Percentiles rank a stretch among this genome's conserved stretches.
Conservation (phyloP, 92 coral and sea anemone genomes). For the Metridium senile region DNA sequence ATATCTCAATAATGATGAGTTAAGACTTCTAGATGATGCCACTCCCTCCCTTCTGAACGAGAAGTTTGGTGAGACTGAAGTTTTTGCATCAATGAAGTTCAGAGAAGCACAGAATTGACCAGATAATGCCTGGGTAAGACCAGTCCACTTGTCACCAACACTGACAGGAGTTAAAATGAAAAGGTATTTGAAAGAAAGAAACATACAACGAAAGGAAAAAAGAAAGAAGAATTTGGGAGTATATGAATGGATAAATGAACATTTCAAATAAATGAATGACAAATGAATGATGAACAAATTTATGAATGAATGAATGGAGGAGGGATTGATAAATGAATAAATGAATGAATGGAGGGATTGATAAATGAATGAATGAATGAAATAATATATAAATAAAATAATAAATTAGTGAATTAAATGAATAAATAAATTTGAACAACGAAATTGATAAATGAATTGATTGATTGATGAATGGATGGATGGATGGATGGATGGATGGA, state of each 20-base stretch:
- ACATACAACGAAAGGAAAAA: neutral
- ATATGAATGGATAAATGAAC: no score
- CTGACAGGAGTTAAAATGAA: constrained; percentile 47
- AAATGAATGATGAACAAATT: no score
- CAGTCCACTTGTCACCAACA: constrained; percentile 91
- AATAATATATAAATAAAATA: no score
- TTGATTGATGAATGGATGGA: no score
- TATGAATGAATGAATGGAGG: no score
- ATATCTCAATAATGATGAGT: constrained; percentile 73
- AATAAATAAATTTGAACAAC: neutral
- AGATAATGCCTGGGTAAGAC: constrained; percentile 89
- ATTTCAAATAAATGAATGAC: no score
- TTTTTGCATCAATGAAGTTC: constrained; percentile 90
- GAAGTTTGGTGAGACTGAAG: constrained; percentile 78
- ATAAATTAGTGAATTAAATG: no score
- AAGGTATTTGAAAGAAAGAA: neutral
- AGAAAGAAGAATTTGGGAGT: no score
- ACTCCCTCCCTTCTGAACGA: constrained; percentile 90
- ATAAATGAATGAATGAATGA: no score
- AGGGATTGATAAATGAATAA: no score
- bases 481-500: no score
- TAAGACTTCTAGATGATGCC: constrained; percentile 47
- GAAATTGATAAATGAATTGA: neutral
- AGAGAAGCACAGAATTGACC: constrained; percentile 99
- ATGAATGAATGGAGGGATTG: no score